These are phyloP conservation scores for Podiceps cristatus DNA, from an alignment of 2,113 vertebrate species.

Conservation along the genomic window DNA sequence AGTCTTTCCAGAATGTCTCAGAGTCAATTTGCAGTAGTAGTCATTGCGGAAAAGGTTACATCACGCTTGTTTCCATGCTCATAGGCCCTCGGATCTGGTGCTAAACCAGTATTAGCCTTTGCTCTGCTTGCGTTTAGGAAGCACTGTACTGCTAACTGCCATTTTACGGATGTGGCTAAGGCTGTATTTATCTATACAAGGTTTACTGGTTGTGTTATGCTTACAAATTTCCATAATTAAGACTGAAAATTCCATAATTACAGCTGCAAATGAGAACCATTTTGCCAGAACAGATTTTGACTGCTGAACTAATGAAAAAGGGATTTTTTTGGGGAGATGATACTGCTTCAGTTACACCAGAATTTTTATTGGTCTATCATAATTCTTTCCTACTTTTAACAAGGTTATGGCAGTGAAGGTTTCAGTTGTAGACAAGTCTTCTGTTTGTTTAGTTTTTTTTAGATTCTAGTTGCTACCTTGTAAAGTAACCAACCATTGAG, in stretches of 20 bases:
- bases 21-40: neutral
- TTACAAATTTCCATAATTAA: neutral
- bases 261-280: neutral
- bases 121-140: neutral
- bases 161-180: neutral
- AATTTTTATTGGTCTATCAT: neutral
- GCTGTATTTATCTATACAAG: neutral
- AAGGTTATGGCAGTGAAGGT: neutral
- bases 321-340: fast-evolving
- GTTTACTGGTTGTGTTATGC: neutral
- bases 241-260: neutral
- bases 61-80: neutral
- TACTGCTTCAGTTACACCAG: neutral
- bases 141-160: neutral
- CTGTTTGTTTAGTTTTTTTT: neutral
- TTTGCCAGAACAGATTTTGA: neutral
- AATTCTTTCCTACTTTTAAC: neutral
- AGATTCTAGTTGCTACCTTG: neutral
- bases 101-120: neutral
- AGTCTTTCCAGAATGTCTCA: neutral
- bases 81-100: neutral
- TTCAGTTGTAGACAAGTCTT: neutral
- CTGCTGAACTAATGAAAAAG: neutral
- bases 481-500: neutral
- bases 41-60: neutral